These are phyloP conservation scores for Catocala nupta DNA, from an alignment of 2,888 invertebrate genomes.

Conservation along the genomic window DNA sequence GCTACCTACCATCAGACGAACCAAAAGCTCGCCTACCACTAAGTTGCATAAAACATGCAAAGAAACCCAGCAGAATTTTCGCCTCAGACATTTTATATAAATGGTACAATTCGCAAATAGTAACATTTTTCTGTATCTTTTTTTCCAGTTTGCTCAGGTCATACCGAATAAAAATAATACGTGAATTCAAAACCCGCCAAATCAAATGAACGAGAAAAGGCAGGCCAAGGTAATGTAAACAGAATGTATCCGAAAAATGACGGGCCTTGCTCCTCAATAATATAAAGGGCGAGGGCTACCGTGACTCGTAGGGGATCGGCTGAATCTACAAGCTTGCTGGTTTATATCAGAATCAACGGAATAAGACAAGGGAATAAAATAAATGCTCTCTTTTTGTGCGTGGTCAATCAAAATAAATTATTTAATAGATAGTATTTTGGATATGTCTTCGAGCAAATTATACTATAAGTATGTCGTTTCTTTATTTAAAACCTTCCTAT, in stretches of 20 bases:
- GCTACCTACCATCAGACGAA: too few relatives aligned
- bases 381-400: background rate
- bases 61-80: too few relatives aligned
- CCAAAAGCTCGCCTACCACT: too few relatives aligned
- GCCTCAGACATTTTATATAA: too few relatives aligned
- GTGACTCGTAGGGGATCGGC: background rate
- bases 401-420: too few relatives aligned
- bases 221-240: conserved; percentile 12
- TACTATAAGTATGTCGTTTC: too few relatives aligned
- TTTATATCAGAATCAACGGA: background rate
- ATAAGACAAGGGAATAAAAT: background rate
- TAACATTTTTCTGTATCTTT: background rate
- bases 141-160: conserved; percentile 6
- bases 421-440: too few relatives aligned
- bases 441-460: too few relatives aligned
- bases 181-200: conserved; percentile 5
- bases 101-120: too few relatives aligned
- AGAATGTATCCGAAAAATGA: conserved; percentile 5
- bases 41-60: too few relatives aligned
- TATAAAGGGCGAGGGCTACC: conserved; percentile 6
- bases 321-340: background rate
- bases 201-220: conserved; percentile 11
- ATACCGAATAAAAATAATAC: background rate
- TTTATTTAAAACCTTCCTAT: too few relatives aligned
- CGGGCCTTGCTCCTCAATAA: conserved; percentile 3